A percentile compares a stretch with the other conserved stretches of the same genome.
These are phyloP conservation scores for Pionites leucogaster DNA, from an alignment of 2,113 vertebrate genomes.

Conservation along the genomic window DNA sequence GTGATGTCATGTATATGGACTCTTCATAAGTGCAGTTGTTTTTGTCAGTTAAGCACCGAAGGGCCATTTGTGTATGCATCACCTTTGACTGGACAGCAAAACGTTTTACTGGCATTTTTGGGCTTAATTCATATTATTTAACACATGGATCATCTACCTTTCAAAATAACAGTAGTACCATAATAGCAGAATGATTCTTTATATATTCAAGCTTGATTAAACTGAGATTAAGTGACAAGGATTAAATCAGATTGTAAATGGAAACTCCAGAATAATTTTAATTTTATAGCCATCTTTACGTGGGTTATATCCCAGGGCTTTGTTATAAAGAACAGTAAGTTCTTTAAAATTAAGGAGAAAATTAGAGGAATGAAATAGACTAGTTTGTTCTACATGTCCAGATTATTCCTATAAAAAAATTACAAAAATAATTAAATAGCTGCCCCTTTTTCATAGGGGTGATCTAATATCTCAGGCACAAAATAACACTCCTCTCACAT, in stretches of 20 bases:
- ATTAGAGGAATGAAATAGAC: background rate
- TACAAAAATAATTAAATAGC: background rate
- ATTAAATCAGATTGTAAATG: background rate
- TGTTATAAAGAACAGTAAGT: background rate
- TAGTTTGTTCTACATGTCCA: background rate
- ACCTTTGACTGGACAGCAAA: background rate
- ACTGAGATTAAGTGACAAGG: background rate
- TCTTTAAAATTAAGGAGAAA: background rate
- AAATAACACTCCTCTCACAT: background rate
- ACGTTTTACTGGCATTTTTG: background rate
- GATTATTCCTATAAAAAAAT: background rate
- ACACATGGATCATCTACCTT: background rate
- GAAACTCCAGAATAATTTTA: background rate
- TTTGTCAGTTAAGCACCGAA: background rate
- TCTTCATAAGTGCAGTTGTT: background rate
- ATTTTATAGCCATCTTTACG: background rate
- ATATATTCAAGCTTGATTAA: background rate
- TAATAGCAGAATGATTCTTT: background rate
- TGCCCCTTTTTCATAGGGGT: background rate
- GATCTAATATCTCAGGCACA: background rate
- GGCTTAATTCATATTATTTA: background rate
- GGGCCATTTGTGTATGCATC: background rate
- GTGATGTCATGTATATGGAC: fast-evolving
- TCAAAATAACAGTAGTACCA: background rate
- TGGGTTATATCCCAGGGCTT: background rate